These are phyloP conservation scores for Lasius fuliginosus DNA, from an alignment of 2,888 invertebrate species.

Conservation along the genomic window DNA sequence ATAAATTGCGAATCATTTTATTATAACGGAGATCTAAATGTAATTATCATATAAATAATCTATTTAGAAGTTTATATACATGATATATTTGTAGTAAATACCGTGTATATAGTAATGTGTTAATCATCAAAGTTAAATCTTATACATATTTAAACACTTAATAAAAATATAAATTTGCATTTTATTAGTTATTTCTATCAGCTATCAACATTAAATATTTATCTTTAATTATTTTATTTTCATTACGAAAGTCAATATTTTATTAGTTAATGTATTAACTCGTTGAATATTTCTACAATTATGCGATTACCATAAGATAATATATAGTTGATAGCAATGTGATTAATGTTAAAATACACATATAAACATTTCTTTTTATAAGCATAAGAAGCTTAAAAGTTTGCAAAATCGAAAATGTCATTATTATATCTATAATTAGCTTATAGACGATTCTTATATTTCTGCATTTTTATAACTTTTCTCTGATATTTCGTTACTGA, in stretches of 20 bases:
- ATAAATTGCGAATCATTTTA: background rate
- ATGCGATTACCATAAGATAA: background rate
- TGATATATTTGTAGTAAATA: background rate
- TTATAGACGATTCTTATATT: background rate
- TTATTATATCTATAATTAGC: background rate
- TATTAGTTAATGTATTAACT: background rate
- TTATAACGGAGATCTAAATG: background rate
- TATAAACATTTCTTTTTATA: background rate
- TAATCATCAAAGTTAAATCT: background rate
- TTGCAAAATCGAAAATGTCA: background rate
- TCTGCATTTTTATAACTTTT: background rate
- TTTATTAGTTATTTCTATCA: background rate
- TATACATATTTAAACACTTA: background rate
- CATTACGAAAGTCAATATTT: background rate
- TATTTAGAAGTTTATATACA: background rate
- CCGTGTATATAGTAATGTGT: background rate
- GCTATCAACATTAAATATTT: background rate
- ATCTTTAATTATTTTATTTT: background rate
- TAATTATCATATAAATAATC: background rate
- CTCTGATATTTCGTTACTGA: background rate
- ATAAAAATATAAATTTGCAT: background rate
- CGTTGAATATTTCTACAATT: background rate
- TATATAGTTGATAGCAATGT: background rate
- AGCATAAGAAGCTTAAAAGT: background rate
- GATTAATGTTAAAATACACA: background rate